Evolutionary conservation across 2,113 vertebrate species (phyloP).

Genomic region (Gymnarchus niloticus): DNA sequence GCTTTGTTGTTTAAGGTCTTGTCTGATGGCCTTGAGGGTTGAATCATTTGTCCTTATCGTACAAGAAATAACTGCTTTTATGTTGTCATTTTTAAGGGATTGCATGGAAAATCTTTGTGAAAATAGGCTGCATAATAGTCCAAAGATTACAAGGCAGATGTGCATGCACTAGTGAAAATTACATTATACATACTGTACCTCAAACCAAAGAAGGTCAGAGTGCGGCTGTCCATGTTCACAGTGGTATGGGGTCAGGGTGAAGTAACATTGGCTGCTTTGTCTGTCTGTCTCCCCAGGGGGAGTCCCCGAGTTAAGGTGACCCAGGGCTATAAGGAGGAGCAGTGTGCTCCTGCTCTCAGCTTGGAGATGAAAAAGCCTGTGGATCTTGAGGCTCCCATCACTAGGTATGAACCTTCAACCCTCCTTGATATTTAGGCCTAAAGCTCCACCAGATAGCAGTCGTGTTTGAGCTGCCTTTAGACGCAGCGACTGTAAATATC

Average conservation of each 20-base stretch:
- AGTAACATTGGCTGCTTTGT: slow-evolving; percentile 28
- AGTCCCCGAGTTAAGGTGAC: slow-evolving; percentile 82
- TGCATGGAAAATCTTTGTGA: background rate
- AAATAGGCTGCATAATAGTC: background rate
- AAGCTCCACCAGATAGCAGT: background rate
- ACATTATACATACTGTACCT: background rate
- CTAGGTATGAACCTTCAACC: slow-evolving; percentile 65
- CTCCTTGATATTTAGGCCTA: background rate
- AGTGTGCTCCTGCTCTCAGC: slow-evolving; percentile 84
- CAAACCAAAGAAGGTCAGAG: background rate
- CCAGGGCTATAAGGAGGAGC: slow-evolving; percentile 91
- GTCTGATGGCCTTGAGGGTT: background rate
- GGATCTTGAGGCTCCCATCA: slow-evolving; percentile 89
- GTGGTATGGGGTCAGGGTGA: background rate
- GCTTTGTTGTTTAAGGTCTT: background rate
- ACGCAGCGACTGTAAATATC: background rate
- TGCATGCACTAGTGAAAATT: background rate
- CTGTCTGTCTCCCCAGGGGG: slow-evolving; percentile 65
- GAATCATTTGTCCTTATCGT: background rate
- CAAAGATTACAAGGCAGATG: slow-evolving; percentile 1
- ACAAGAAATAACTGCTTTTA: background rate
- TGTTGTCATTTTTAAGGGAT: background rate
- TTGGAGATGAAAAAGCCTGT: slow-evolving; percentile 90
- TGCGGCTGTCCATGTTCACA: background rate
- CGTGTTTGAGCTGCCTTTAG: background rate